Base-by-base conservation (phyloP, 2,888 invertebrate species). In the Kuschelorhynchus macadamiae region DNA sequence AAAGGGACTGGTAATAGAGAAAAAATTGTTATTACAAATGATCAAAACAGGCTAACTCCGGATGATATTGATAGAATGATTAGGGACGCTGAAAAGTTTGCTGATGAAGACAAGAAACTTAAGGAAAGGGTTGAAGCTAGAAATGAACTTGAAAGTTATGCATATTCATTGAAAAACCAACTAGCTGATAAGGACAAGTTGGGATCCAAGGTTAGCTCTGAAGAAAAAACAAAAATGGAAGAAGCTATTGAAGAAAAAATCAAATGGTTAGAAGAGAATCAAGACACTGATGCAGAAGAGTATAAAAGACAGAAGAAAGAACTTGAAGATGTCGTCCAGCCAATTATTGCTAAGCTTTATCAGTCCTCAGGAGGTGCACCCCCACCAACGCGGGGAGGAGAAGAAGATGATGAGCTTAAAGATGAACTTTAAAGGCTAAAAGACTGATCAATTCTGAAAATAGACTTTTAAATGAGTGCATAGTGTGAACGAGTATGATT, bases 41-140 rank as follows among this genome's bases (percentile, higher is more conserved):
- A 98, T 81, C 97, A 98, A 84, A 98, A 98, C 85, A 67, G 79
- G n/a, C 85, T 99, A 71, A 96, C 97, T 11, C 98, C 97, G 2
- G 98, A 99, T 76, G 98, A 99, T 79, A 99, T 99, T 76, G 98
- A 99, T 81, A 89, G 97, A 71, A 99, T 99, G 99, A 97, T 99
- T 84, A 95, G 95, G 85, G 98, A 99, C 81, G 98, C 98, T 0
- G 99, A 99, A 86, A 96, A 95, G 84, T 99, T 98, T 85, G 97
- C 98, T 14, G 98, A 98, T 80, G 98, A 99, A 75, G 99, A 99
- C 85, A 97, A 97, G 87, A 96, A 96, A 85, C 86, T 96, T 73
- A 96, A 96, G 86, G 96, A 98, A 85, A 90, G 93, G 55, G 97
- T 98, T 2, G 98, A 98, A 82, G 92, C 98, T 2, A 91, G 97